phyloP scores from a whole-genome alignment of 2,797 vertebrate genomes.

The Paguma larvata region DNA sequence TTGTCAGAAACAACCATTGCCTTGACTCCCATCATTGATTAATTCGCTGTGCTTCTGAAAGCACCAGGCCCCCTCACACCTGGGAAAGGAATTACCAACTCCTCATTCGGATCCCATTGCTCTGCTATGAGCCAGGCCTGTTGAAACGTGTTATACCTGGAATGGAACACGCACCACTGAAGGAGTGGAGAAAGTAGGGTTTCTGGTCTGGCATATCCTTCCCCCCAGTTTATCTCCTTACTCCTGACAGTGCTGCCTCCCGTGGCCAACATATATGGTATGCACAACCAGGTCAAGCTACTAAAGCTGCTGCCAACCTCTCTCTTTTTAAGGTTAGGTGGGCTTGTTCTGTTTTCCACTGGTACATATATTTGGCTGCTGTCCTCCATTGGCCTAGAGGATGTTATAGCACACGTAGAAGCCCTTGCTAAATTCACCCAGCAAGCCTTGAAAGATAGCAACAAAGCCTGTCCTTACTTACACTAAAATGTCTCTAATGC shows the following conservation, averaged over 20 bases:
- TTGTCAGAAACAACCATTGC: neutral
- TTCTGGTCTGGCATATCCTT: neutral
- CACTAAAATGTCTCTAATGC: neutral
- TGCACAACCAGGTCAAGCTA: neutral
- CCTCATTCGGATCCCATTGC: neutral
- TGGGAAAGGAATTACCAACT: neutral
- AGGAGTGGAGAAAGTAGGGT: neutral
- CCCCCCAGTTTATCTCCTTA: neutral
- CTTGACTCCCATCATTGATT: neutral
- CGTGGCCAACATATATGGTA: neutral
- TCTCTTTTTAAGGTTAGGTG: neutral
- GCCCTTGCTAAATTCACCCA: neutral
- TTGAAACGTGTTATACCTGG: neutral
- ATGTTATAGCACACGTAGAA: neutral
- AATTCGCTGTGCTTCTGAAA: neutral
- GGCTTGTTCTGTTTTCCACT: neutral
- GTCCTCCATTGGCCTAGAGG: neutral
- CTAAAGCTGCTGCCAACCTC: neutral
- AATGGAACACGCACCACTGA: neutral
- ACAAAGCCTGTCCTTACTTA: neutral
- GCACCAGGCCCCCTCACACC: neutral
- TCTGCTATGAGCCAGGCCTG: neutral
- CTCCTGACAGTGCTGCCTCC: neutral
- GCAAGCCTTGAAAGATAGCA: neutral
- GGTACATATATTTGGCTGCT: neutral